Evolutionary conservation across 2,797 vertebrate genomes (phyloP), one percentile per base, ranked within the genome.

Genomic region (Poeciliopsis presidionis): DNA sequence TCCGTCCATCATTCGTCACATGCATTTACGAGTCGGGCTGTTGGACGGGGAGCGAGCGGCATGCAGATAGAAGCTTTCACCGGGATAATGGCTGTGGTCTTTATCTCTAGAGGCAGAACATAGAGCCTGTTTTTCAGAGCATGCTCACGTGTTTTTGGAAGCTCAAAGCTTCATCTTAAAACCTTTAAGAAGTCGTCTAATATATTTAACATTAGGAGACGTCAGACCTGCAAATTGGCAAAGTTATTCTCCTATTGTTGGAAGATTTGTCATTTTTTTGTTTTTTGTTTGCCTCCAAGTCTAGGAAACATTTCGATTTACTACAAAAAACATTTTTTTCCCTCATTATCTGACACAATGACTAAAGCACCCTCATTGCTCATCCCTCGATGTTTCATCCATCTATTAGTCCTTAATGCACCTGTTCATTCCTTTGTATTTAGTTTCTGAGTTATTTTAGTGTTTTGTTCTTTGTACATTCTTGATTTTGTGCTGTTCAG

Each of bases 1-100:
- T 77, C n/a, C 43, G 45, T 71, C 25, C 69, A 46, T 71, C 43
- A 28, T 71, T 46, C 1, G 5, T 70, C 28, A 55, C 70, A 85
- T 28, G n/a, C 61, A 74, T 80, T 39, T 47, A 77, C 39, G 49
- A 41, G 16, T 25, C n/a, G n/a, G 75, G 8, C 3, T 65, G 36
- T 45, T 45, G 57, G 45, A 43, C 39, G 47, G 41, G 61, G n/a
- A 30, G 71, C 71, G 5, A 14, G 30, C 16, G 12, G 25, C 69
- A 71, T 71, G n/a, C 41, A 71, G 28, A 71, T 28, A 30, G 12
- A 71, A 12, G 28, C 30, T 39, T 20, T 41, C 36, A 41, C 9
- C 25, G 36, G 63, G 20, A 67, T 36, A 20, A 67, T 41, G 33
- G 30, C 3, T 39, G 36, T 5, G 4, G 7, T 39, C 36, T 67